Evolutionary conservation across 2,797 vertebrate species (phyloP).

Genomic region (Serranus cabrilla): DNA sequence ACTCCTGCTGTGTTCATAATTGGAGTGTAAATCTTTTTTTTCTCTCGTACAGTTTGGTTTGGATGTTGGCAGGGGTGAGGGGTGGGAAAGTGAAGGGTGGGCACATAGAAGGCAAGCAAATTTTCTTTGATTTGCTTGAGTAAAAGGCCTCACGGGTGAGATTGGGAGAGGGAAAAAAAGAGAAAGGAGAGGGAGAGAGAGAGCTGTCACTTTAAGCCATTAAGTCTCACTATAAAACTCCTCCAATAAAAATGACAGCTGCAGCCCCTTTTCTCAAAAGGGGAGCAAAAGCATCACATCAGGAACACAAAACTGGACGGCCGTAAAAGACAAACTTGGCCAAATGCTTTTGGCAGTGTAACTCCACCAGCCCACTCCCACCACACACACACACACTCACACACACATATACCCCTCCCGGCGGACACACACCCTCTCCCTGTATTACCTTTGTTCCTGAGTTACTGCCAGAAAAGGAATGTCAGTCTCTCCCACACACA

Average conservation of each 20-base stretch:
- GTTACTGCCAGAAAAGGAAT: slow-evolving; percentile 83
- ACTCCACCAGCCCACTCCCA: slow-evolving; percentile 62
- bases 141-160: slow-evolving; percentile 67
- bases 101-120: slow-evolving; percentile 45
- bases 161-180: slow-evolving; percentile 21
- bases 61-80: slow-evolving; percentile 45
- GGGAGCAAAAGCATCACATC: slow-evolving; percentile 78
- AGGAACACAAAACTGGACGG: slow-evolving; percentile 84
- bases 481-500: slow-evolving; percentile 47
- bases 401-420: slow-evolving; percentile 48
- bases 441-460: slow-evolving; percentile 85
- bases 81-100: slow-evolving; percentile 61
- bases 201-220: slow-evolving; percentile 86
- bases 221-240: slow-evolving; percentile 85
- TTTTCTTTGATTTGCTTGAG: slow-evolving; percentile 74
- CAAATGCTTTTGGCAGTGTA: slow-evolving; percentile 82
- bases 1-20: slow-evolving; percentile 41
- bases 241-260: slow-evolving; percentile 90
- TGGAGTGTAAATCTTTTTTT: slow-evolving; percentile 30
- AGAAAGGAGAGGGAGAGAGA: slow-evolving; percentile 48
- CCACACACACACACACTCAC: slow-evolving; percentile 42
- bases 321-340: slow-evolving; percentile 85
- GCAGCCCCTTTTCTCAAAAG: slow-evolving; percentile 83
- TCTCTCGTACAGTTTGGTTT: slow-evolving; percentile 24
- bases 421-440: slow-evolving; percentile 71